Conservation (phyloP, 1,140 invertebrate species). For the Hypsibius dujardini region DNA sequence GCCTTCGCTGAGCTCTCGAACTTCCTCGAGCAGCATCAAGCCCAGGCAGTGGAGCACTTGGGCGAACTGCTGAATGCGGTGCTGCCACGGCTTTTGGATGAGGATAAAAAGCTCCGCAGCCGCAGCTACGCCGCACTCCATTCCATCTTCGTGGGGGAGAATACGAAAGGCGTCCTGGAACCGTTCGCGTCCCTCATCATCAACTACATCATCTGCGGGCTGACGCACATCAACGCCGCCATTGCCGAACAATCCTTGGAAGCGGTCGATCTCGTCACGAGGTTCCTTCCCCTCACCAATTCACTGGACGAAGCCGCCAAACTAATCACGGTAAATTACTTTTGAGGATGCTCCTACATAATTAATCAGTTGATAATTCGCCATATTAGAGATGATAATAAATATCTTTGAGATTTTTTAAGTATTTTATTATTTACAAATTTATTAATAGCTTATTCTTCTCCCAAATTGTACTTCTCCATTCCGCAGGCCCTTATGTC, state of each 20-base stretch:
- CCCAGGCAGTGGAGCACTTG: background rate
- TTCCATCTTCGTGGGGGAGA: background rate
- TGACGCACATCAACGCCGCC: slow-evolving; percentile 7
- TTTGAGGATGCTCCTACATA: no score
- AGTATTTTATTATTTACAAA: no score
- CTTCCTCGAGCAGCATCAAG: background rate
- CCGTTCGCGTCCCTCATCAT: slow-evolving; percentile 3
- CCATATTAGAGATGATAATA: no score
- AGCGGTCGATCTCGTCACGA: background rate
- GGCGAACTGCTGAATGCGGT: background rate
- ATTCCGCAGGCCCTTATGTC: no score
- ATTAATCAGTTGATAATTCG: no score
- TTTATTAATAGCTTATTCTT: no score
- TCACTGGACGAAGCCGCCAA: no score
- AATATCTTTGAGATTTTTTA: no score
- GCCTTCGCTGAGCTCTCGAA: background rate
- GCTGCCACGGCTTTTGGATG: slow-evolving; percentile 3
- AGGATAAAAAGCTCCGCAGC: background rate
- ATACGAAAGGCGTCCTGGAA: background rate
- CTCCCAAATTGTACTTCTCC: no score
- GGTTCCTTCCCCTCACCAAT: no score
- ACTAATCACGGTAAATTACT: no score
- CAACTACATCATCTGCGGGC: slow-evolving; percentile 12
- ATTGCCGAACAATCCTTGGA: background rate
- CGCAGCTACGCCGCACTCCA: background rate